Conservation (phyloP, 53 echinoderm and acorn worm species). For the Zoroaster sp. region DNA sequence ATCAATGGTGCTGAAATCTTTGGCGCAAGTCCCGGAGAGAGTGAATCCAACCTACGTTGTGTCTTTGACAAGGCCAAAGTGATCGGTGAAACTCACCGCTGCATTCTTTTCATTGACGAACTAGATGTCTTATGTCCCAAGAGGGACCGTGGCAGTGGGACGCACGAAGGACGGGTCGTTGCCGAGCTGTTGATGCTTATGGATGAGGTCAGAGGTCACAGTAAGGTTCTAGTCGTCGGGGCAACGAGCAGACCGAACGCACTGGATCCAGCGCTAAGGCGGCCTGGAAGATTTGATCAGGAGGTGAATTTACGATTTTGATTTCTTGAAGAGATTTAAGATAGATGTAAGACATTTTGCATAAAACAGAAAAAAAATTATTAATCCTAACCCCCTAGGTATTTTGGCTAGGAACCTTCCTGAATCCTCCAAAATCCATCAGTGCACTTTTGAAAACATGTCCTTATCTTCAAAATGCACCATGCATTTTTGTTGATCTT, state of each 20-base stretch:
- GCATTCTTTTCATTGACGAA: slow-evolving; percentile 65
- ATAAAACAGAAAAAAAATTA: neutral
- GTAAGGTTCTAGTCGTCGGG: slow-evolving; percentile 57
- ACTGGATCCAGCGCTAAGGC: slow-evolving; percentile 54
- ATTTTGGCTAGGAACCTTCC: too few relatives aligned
- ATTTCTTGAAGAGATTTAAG: neutral
- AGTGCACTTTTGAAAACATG: too few relatives aligned
- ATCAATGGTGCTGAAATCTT: slow-evolving; percentile 65
- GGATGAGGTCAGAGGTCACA: slow-evolving; percentile 52
- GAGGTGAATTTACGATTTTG: slow-evolving; percentile 61
- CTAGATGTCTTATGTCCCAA: slow-evolving; percentile 66
- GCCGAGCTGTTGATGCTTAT: slow-evolving; percentile 65
- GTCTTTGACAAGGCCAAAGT: slow-evolving; percentile 48
- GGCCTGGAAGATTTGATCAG: slow-evolving; percentile 69
- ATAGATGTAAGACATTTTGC: neutral
- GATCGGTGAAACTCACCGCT: slow-evolving; percentile 3
- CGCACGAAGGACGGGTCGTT: slow-evolving; percentile 59
- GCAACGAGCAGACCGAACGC: slow-evolving; percentile 72
- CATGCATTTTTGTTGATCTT: too few relatives aligned
- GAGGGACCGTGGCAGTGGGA: slow-evolving; percentile 20
- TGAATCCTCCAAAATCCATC: too few relatives aligned
- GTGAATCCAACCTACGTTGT: slow-evolving; percentile 53
- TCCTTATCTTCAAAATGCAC: too few relatives aligned
- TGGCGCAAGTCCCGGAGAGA: slow-evolving; percentile 63
- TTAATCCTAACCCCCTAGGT: too few relatives aligned